A percentile compares a stretch with the other conserved stretches of the same genome.
Conservation (phyloP, 1,140 invertebrate species). For the Hyles vespertilio region DNA sequence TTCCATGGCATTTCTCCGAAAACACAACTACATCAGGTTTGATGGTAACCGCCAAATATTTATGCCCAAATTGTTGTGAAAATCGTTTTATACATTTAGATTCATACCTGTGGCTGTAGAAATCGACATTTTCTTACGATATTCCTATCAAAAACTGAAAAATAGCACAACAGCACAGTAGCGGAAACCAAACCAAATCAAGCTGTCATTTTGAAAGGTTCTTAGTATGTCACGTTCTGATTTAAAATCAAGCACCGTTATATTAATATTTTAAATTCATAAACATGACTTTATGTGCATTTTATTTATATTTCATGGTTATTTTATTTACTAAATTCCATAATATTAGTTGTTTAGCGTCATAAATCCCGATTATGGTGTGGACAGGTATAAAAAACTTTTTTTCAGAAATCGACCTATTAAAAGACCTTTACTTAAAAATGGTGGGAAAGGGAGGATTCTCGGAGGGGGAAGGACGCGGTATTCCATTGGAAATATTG, state of each 20-base stretch:
- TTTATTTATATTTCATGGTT: background rate
- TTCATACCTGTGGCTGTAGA: constrained; percentile 69
- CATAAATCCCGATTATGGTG: background rate
- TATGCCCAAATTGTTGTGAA: constrained; percentile 27
- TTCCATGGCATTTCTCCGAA: constrained; percentile 73
- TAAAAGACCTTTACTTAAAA: constrained; percentile 38
- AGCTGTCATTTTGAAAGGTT: constrained; percentile 73
- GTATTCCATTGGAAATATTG: constrained; percentile 34
- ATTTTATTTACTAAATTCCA: background rate
- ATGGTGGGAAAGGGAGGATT: constrained; percentile 37
- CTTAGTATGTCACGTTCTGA: constrained; percentile 35
- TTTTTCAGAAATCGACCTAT: constrained; percentile 7
- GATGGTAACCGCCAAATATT: constrained; percentile 39
- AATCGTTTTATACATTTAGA: constrained; percentile 24
- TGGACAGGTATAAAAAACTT: background rate
- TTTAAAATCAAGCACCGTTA: constrained; percentile 9
- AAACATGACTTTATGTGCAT: background rate
- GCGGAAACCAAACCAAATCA: constrained; percentile 75
- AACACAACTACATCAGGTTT: constrained; percentile 62
- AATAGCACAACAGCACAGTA: constrained; percentile 74
- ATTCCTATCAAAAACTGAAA: constrained; percentile 62
- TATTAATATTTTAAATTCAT: constrained; percentile 2
- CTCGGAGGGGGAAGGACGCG: constrained; percentile 42
- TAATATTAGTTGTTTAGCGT: background rate
- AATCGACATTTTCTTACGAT: constrained; percentile 65